These are phyloP conservation scores for Ctenomys sociabilis DNA, from an alignment of 2,113 vertebrate genomes.

Conservation along the genomic window DNA sequence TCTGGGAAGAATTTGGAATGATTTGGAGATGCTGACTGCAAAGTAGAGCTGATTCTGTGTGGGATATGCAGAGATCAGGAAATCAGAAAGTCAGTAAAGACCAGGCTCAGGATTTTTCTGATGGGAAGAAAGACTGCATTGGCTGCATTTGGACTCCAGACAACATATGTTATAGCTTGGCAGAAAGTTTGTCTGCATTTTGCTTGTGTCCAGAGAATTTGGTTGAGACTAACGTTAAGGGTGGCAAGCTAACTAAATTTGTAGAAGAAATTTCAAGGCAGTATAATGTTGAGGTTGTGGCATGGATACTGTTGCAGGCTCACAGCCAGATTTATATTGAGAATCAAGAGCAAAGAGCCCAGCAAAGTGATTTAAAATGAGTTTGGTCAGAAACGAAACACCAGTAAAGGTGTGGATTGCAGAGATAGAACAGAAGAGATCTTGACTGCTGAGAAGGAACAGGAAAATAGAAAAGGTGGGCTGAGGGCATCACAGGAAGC, in stretches of 20 bases:
- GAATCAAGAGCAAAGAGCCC: no score
- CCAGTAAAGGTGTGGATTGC: no score
- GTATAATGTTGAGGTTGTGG: no score
- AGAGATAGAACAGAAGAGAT: no score
- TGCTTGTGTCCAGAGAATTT: background rate
- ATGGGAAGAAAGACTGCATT: background rate
- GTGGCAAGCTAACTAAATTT: background rate
- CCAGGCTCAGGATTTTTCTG: background rate
- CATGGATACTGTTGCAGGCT: no score
- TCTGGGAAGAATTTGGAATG: background rate
- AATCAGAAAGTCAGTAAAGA: background rate
- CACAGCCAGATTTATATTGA: no score
- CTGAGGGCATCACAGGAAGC: no score
- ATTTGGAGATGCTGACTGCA: background rate
- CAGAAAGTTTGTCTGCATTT: background rate
- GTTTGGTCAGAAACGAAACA: no score
- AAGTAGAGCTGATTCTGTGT: background rate
- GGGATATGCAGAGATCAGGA: background rate
- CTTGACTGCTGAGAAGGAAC: no score
- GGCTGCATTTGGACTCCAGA: background rate
- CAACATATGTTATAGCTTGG: background rate
- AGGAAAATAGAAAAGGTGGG: no score
- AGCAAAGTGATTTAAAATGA: no score
- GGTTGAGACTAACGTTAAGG: background rate
- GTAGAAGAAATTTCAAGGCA: no score